Evolutionary conservation across 2,113 vertebrate genomes (phyloP).

Genomic region (Chunga burmeisteri): DNA sequence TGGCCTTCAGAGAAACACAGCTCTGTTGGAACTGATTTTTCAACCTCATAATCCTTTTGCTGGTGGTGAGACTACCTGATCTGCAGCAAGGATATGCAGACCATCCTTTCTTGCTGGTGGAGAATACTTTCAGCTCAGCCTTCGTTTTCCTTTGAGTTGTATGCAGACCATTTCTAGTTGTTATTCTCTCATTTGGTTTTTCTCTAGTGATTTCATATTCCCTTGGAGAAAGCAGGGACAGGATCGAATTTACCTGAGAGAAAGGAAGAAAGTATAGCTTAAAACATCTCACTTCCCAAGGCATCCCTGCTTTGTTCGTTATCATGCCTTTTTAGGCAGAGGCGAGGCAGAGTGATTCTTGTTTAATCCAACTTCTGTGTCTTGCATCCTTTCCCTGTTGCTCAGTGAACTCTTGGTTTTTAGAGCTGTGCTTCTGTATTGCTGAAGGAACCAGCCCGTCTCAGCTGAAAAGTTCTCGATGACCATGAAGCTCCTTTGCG

Average conservation of each 20-base stretch:
- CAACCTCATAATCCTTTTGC: not conserved
- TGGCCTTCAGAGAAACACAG: not conserved
- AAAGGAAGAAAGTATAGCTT: not conserved
- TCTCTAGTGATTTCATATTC: not conserved
- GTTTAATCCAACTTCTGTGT: not conserved
- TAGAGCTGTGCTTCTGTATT: not conserved
- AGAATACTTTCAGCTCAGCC: not conserved
- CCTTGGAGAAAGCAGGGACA: not conserved
- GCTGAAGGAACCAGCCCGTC: not conserved
- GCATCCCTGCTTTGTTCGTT: not conserved
- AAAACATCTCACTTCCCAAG: not conserved
- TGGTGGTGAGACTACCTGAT: not conserved
- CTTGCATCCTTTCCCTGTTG: not conserved
- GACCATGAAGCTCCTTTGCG: fast-evolving
- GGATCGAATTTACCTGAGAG: not conserved
- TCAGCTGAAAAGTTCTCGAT: not conserved
- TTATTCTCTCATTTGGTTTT: not conserved
- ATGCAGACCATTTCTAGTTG: not conserved
- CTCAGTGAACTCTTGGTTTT: not conserved
- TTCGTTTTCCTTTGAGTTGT: not conserved
- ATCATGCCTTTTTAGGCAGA: not conserved
- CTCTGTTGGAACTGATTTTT: not conserved
- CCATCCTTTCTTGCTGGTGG: not conserved
- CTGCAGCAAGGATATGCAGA: not conserved
- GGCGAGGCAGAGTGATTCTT: not conserved